Conservation (phyloP, 2,113 vertebrate genomes). For the Vidua macroura region DNA sequence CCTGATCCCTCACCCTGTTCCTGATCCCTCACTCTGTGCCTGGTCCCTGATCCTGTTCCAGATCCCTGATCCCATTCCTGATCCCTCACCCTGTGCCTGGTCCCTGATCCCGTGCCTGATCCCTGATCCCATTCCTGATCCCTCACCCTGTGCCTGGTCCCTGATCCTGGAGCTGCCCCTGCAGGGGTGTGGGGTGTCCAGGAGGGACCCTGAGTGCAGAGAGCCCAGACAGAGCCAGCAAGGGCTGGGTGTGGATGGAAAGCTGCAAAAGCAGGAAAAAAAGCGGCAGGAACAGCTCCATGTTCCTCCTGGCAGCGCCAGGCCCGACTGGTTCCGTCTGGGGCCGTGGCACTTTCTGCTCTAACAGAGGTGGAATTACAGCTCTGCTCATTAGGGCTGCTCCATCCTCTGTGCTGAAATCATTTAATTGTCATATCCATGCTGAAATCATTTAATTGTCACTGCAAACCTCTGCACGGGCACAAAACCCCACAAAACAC, state of each 20-base stretch:
- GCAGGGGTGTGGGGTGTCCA: not conserved
- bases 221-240: not conserved
- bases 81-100: too few species aligned
- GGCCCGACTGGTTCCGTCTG: not conserved
- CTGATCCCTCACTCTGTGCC: too few species aligned
- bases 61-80: too few species aligned
- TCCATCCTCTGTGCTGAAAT: not conserved
- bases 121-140: not conserved
- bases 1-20: not conserved
- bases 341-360: not conserved
- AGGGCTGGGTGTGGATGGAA: not conserved
- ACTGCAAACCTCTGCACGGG: not conserved
- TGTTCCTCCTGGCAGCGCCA: not conserved
- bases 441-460: not conserved
- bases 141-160: too few species aligned
- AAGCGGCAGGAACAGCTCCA: not conserved
- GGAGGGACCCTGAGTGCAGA: not conserved
- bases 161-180: not conserved
- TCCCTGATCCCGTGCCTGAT: not conserved
- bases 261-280: not conserved
- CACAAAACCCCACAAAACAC: not conserved
- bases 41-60: not conserved
- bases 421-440: not conserved
- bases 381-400: not conserved
- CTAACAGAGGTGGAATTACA: not conserved